A percentile compares a stretch with the other conserved stretches of the same genome.
phyloP scores from a whole-genome alignment of 2,888 invertebrate genomes.

The Eristalis tenax region DNA sequence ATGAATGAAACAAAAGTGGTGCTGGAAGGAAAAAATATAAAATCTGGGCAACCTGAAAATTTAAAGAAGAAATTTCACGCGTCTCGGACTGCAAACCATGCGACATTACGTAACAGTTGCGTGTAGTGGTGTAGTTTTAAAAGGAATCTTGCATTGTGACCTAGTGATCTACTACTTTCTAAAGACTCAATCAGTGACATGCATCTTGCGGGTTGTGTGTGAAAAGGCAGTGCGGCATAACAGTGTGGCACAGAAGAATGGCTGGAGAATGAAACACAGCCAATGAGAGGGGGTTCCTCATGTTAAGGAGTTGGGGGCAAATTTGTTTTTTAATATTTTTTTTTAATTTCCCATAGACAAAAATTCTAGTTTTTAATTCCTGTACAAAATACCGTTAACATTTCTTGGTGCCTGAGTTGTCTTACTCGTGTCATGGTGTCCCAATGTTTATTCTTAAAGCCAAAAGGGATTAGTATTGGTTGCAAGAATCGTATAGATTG shows the following conservation, averaged over 20 bases:
- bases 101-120: neutral
- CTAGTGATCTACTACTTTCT: neutral
- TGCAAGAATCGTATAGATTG: too few relatives aligned
- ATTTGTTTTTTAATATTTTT: too few relatives aligned
- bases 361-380: too few relatives aligned
- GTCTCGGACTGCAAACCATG: neutral
- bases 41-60: neutral
- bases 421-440: too few relatives aligned
- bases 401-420: too few relatives aligned
- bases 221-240: neutral
- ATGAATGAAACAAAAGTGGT: neutral
- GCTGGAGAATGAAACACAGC: too few relatives aligned
- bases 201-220: neutral
- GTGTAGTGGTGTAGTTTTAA: neutral
- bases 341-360: too few relatives aligned
- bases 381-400: too few relatives aligned
- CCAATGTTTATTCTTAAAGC: too few relatives aligned
- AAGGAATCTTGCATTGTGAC: neutral
- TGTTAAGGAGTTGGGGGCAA: too few relatives aligned
- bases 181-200: neutral
- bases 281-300: too few relatives aligned
- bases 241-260: neutral
- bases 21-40: neutral
- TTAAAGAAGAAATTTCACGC: neutral
- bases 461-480: too few relatives aligned